Evolutionary conservation across 2,113 vertebrate genomes (phyloP), one percentile per base, ranked within the genome.

Genomic region (Neotragus pygmaeus): DNA sequence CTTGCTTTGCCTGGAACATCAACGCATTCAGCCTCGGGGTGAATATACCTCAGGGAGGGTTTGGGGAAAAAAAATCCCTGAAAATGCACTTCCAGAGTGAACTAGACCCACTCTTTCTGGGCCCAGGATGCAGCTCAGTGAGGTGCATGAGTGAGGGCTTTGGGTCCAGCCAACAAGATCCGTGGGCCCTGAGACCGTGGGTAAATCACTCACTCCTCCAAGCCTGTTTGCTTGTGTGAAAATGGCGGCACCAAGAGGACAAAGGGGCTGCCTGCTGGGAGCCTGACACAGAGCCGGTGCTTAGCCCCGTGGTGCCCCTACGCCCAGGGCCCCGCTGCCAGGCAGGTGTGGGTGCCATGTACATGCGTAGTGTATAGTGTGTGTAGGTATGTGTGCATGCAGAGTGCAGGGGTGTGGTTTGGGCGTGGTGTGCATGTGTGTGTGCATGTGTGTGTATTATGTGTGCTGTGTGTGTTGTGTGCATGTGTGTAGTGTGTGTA

Each of bases 221-320:
- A 49, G 66, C 19, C 49, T 9, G 1, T n/a, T 47, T 13, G 36
- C 14, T 55, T 14, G 28, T 57, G 25, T 57, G 88, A 33, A 19
- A 19, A 49, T 0, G 0, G 62, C 8, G 92, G 2, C 6, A 0
- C 11, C 2, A 0, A 51, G 45, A n/a, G 83, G n/a, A 23, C 1
- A 17, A 43, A 11, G 39, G 16, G 2, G 11, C 47, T 4, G 28
- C 27, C 66, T 7, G 0, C 5, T 28, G 6, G 70, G 62, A 87
- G 16, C 77, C 21, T 12, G 10, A n/a, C 55, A 15, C 25, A 17
- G 75, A 33, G 33, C 7, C 2, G 23, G 51, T 5, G 4, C 47
- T 49, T 21, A 6, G 49, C 19, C 47, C 4, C 0, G 0, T 0
- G 15, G 7, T 3, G 2, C 21, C 27, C 27, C 28, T 27, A 5